These are phyloP conservation scores for Merluccius polli DNA, from an alignment of 2,797 vertebrate species.

Conservation along the genomic window DNA sequence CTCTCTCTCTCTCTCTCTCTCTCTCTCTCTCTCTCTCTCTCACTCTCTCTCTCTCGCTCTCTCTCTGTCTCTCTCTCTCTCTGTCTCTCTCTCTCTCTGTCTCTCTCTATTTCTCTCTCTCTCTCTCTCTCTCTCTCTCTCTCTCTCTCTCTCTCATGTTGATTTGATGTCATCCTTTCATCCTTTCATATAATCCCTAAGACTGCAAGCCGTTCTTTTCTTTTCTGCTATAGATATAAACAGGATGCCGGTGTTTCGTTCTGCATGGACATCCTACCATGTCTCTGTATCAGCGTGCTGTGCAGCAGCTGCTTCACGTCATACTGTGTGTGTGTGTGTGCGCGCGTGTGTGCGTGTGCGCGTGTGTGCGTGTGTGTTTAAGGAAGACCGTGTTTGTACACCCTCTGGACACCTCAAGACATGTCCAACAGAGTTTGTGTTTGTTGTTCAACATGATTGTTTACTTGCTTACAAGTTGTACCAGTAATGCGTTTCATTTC, in stretches of 20 bases:
- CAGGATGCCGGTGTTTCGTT: conserved; percentile 8
- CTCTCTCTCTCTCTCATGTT: conserved; percentile 22
- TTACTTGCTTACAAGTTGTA: not conserved
- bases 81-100: not conserved
- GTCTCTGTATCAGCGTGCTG: conserved; percentile 6
- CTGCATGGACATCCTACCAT: conserved; percentile 10
- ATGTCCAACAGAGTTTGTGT: too few relatives aligned
- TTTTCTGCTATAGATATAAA: conserved; percentile 27
- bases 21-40: not conserved
- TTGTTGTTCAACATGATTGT: too few relatives aligned
- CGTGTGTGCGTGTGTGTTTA: too few relatives aligned
- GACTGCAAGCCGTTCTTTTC: conserved; percentile 31
- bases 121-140: conserved; percentile 2
- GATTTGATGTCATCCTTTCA: conserved; percentile 35
- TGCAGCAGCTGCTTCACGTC: conserved; percentile 4
- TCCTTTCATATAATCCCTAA: conserved; percentile 30
- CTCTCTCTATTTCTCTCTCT: not conserved
- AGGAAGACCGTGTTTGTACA: too few relatives aligned
- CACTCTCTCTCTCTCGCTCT: not conserved
- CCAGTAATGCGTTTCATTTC: conserved; percentile 16
- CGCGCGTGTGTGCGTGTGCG: too few relatives aligned
- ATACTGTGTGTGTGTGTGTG: not conserved
- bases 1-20: not conserved
- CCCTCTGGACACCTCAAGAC: not conserved
- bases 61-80: not conserved